These are phyloP conservation scores for Pseudorhombus dupliciocellatus DNA, from an alignment of 2,113 vertebrate species.

Conservation along the genomic window DNA sequence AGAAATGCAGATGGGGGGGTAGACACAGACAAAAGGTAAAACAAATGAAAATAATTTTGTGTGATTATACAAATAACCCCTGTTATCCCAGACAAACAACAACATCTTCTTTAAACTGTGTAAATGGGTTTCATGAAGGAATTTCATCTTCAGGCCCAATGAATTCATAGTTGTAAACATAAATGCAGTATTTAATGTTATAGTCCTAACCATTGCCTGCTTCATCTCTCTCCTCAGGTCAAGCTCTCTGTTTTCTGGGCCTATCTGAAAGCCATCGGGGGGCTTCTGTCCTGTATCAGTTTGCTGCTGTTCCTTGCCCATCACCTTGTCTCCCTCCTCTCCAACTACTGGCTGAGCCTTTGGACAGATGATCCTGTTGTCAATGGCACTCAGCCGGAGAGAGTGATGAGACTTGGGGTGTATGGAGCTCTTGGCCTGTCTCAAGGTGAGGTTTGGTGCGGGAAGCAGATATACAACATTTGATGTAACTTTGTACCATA, in stretches of 20 bases:
- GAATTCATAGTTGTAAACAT: background rate
- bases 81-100: too few relatives aligned
- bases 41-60: too few relatives aligned
- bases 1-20: too few relatives aligned
- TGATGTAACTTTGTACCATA: too few relatives aligned
- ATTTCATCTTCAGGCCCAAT: background rate
- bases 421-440: conserved; percentile 89
- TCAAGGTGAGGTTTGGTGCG: conserved; percentile 82
- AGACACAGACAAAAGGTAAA: too few relatives aligned
- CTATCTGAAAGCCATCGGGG: conserved; percentile 93
- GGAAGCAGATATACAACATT: too few relatives aligned
- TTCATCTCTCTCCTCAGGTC: conserved; percentile 80
- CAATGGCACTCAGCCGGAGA: conserved; percentile 90
- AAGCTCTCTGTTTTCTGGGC: conserved; percentile 91
- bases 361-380: conserved; percentile 94
- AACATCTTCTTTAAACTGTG: too few relatives aligned
- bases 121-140: too few relatives aligned
- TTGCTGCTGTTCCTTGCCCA: conserved; percentile 89
- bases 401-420: conserved; percentile 85
- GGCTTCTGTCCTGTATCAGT: conserved; percentile 85
- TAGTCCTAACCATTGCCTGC: background rate
- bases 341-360: conserved; percentile 97
- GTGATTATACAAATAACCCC: too few relatives aligned
- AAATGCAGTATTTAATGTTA: background rate
- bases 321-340: conserved; percentile 85